Conservation (phyloP, 2,113 vertebrate species). For the Haemorhous mexicanus region DNA sequence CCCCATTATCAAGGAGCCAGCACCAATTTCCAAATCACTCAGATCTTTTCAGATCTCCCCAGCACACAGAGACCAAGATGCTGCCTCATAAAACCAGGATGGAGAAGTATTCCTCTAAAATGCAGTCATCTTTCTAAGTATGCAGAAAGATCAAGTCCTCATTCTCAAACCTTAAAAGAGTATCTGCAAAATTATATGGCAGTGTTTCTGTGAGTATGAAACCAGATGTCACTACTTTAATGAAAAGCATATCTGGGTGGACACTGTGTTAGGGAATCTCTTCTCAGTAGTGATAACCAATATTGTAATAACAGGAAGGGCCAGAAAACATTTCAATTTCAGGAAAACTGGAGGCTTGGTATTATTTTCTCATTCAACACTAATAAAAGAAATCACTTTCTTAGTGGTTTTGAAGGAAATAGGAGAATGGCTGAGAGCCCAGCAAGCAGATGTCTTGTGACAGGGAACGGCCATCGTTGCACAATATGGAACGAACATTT, state of each 20-base stretch:
- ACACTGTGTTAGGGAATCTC: background rate
- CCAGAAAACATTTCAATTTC: background rate
- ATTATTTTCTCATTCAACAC: background rate
- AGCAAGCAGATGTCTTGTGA: background rate
- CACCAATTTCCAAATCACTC: background rate
- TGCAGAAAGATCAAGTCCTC: background rate
- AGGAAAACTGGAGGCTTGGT: background rate
- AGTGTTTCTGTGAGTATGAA: background rate
- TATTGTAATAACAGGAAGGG: background rate
- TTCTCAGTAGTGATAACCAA: background rate
- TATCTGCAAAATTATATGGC: background rate
- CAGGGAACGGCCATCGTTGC: accelerated
- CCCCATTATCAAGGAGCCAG: background rate
- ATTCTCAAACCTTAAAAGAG: background rate
- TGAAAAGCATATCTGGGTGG: background rate
- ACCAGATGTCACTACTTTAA: background rate
- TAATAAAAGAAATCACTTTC: background rate
- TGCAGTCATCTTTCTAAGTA: background rate
- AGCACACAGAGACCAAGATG: background rate
- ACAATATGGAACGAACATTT: background rate
- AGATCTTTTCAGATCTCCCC: background rate
- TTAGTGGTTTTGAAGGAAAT: background rate
- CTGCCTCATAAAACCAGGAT: background rate
- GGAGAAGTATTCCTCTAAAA: background rate
- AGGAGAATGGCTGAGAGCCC: background rate